phyloP scores from a whole-genome alignment of 2,888 invertebrate genomes.

The Agonum fuliginosum region DNA sequence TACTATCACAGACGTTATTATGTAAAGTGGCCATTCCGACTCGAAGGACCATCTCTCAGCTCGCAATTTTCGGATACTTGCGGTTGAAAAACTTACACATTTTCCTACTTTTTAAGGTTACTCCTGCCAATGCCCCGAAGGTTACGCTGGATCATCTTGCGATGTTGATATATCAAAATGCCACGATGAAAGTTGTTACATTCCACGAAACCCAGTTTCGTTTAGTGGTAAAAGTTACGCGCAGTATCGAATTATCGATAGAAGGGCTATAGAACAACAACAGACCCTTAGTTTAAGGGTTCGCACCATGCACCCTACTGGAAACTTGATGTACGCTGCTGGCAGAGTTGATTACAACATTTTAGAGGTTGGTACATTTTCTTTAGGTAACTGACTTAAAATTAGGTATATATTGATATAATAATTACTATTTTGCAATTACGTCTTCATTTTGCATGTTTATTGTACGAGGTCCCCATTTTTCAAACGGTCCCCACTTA shows the following conservation, averaged over 20 bases:
- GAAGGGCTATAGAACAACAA: conserved; percentile 86
- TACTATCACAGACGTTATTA: no score
- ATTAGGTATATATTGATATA: no score
- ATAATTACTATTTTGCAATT: no score
- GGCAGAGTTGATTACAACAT: conserved; percentile 93
- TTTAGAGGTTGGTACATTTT: conserved; percentile 83
- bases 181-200: conserved; percentile 83
- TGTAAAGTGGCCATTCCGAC: no score
- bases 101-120: conserved; percentile 72
- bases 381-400: no score
- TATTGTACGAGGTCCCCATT: no score
- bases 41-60: no score
- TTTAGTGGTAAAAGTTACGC: conserved; percentile 89
- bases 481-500: no score
- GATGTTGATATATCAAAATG: conserved; percentile 80
- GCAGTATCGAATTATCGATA: conserved; percentile 83
- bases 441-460: no score
- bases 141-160: conserved; percentile 82
- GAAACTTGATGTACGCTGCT: conserved; percentile 88
- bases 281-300: conserved; percentile 86
- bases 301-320: conserved; percentile 88
- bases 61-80: no score
- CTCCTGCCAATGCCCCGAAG: conserved; percentile 86
- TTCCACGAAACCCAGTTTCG: conserved; percentile 84
- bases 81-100: not conserved